phyloP scores from a whole-genome alignment of 2,888 invertebrate genomes.

The Polymixis lichenea region DNA sequence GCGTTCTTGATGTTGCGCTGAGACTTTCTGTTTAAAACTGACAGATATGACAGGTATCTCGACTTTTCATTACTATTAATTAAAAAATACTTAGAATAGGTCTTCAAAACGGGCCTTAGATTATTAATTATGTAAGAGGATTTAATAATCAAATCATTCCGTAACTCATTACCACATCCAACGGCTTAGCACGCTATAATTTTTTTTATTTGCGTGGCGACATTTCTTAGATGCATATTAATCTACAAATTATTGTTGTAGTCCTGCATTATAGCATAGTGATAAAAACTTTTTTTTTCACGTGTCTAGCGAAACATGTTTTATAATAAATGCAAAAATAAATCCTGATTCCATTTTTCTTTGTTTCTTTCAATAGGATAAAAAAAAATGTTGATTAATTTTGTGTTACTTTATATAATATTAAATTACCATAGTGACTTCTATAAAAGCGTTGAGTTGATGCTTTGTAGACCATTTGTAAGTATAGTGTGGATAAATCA shows the following conservation, averaged over 20 bases:
- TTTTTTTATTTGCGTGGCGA: constrained; percentile 19
- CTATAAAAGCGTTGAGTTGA: background rate
- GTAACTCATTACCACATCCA: constrained; percentile 12
- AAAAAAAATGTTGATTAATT: constrained; percentile 4
- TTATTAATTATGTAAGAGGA: background rate
- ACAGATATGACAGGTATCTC: background rate
- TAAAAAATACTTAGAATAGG: background rate
- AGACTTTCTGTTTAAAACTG: background rate
- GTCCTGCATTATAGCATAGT: background rate
- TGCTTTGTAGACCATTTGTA: background rate
- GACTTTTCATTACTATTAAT: background rate
- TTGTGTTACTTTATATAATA: background rate
- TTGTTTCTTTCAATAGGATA: background rate
- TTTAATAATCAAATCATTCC: constrained; percentile 16
- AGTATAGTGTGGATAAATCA: background rate
- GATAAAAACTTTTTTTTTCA: background rate
- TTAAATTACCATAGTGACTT: constrained; percentile 6
- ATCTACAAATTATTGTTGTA: constrained; percentile 1
- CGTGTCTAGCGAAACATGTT: constrained; percentile 19
- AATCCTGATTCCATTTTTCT: background rate
- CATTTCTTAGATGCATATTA: constrained; percentile 20
- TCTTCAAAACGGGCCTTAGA: background rate
- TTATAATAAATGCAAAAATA: background rate
- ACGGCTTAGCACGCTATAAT: constrained; percentile 6
- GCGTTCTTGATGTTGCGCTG: background rate